Evolutionary conservation across 2,888 invertebrate species (phyloP).

Genomic region (Trachelus iudaicus): DNA sequence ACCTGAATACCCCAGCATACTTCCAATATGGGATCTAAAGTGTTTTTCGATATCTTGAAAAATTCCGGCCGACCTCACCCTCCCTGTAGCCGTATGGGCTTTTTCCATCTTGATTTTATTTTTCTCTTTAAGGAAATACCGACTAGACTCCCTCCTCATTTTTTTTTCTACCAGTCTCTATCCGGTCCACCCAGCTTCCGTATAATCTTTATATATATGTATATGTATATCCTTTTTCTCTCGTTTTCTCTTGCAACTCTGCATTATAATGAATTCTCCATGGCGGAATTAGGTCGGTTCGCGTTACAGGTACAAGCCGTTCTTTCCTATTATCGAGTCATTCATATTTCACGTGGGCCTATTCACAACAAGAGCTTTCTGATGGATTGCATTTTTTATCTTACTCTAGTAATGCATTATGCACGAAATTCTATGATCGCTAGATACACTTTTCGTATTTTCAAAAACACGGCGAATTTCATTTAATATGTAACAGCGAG

Average conservation of each 20-base stretch:
- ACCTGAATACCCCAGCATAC: slow-evolving; percentile 20
- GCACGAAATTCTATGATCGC: neutral
- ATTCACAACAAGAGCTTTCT: neutral
- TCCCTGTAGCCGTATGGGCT: neutral
- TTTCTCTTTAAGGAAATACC: slow-evolving; percentile 8
- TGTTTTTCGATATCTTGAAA: slow-evolving; percentile 53
- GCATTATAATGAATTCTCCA: neutral
- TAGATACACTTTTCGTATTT: neutral
- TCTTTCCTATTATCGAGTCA: neutral
- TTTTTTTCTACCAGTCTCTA: neutral
- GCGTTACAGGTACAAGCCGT: neutral
- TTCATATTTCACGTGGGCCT: neutral
- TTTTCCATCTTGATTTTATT: slow-evolving; percentile 39
- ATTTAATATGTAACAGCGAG: too few species aligned
- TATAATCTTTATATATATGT: neutral
- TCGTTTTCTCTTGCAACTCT: neutral
- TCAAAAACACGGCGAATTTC: neutral
- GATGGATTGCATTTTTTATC: neutral
- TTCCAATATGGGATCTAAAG: slow-evolving; percentile 49
- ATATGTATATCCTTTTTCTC: neutral
- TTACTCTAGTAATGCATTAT: neutral
- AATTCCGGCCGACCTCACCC: slow-evolving; percentile 32
- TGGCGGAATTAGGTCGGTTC: neutral
- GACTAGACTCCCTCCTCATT: neutral
- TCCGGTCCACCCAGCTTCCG: neutral